phyloP scores from a whole-genome alignment of 2,888 invertebrate genomes.

The Prenolepis imparis region DNA sequence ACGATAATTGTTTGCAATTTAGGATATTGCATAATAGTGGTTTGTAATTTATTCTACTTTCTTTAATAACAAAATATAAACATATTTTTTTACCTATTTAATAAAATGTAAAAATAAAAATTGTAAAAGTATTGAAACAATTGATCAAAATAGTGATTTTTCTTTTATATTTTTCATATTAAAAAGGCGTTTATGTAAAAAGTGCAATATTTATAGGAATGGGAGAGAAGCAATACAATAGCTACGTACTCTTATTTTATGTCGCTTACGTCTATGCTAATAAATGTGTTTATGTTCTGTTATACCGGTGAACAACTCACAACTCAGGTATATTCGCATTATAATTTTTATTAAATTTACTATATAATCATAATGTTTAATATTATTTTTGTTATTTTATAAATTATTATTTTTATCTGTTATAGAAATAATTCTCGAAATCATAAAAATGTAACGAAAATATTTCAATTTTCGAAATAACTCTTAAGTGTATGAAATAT shows the following conservation, averaged over 20 bases:
- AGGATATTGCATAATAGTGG: constrained; percentile 68
- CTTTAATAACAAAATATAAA: not conserved
- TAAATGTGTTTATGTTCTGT: constrained; percentile 65
- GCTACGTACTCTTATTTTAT: constrained; percentile 48
- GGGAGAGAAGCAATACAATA: constrained; percentile 48
- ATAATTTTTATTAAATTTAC: not conserved
- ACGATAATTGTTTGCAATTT: constrained; percentile 66
- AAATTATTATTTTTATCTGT: not conserved
- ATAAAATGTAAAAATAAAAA: not conserved
- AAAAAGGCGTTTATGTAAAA: not conserved
- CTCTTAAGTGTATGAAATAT: not conserved
- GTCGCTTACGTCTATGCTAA: constrained; percentile 47
- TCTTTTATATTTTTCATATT: not conserved
- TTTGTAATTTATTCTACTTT: constrained; percentile 12
- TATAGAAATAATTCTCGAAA: not conserved
- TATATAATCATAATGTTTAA: not conserved
- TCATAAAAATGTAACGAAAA: not conserved
- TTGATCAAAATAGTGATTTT: not conserved
- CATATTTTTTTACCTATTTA: not conserved
- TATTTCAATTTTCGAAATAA: not conserved
- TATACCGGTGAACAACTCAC: constrained; percentile 64
- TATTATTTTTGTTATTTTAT: not conserved
- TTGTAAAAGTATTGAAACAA: not conserved
- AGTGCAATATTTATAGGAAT: constrained; percentile 55
- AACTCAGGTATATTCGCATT: constrained; percentile 54